These are phyloP conservation scores for Euspilapteryx auroguttella DNA, from an alignment of 2,888 invertebrate species.

Conservation along the genomic window DNA sequence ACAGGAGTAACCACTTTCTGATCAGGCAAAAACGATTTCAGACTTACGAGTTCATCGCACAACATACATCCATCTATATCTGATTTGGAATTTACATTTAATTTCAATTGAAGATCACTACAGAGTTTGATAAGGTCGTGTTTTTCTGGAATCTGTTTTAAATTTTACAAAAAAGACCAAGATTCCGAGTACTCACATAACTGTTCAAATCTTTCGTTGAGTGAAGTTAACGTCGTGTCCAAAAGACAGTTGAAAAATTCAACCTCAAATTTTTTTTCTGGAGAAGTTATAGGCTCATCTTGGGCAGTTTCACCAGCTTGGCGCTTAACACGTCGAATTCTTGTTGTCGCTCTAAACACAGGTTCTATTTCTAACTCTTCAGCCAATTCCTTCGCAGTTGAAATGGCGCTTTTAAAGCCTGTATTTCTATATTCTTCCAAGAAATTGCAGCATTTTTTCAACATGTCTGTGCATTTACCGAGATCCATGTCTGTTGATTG, in stretches of 20 bases:
- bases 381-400: conserved; percentile 13
- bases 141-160: conserved; percentile 11
- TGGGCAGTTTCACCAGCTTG: conserved; percentile 14
- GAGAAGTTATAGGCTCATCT: conserved; percentile 12
- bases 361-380: conserved; percentile 14
- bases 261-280: conserved; percentile 9
- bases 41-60: conserved; percentile 3
- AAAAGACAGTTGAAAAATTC: conserved; percentile 11
- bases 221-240: conserved; percentile 10
- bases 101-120: conserved; percentile 11
- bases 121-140: conserved; percentile 8
- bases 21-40: conserved; percentile 7
- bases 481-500: not conserved
- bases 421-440: conserved; percentile 11
- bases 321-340: conserved; percentile 13
- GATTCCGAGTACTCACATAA: conserved; percentile 11
- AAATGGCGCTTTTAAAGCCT: conserved; percentile 11
- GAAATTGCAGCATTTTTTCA: conserved; percentile 5
- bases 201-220: conserved; percentile 12
- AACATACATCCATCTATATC: conserved; percentile 2
- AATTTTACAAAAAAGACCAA: conserved; percentile 11
- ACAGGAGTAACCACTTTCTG: conserved; percentile 7
- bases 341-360: conserved; percentile 13
- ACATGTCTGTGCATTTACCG: not conserved
- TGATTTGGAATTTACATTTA: conserved; percentile 1